Evolutionary conservation across 2,797 vertebrate genomes (phyloP).

Genomic region (Malacoraja senta): DNA sequence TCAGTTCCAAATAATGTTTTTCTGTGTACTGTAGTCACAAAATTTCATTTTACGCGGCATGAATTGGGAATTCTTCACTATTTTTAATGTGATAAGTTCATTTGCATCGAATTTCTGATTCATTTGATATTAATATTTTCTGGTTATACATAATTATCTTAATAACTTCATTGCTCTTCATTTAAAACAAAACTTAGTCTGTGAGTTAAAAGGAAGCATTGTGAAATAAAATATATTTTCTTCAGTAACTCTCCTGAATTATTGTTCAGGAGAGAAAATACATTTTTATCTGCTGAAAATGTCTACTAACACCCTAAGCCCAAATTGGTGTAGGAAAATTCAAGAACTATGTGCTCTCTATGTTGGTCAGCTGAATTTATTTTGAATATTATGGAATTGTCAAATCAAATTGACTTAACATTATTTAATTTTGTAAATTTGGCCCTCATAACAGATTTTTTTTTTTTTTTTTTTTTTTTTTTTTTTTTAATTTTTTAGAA

Average conservation of each 20-base stretch:
- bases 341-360: not conserved
- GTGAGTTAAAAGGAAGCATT: not conserved
- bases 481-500: too few species aligned
- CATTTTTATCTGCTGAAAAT: not conserved
- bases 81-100: not conserved
- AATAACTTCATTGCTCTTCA: not conserved
- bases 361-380: not conserved
- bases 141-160: not conserved
- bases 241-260: not conserved
- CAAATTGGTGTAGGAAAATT: not conserved
- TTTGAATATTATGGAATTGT: not conserved
- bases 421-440: conserved; percentile 1
- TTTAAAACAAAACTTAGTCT: not conserved
- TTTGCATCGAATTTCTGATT: not conserved
- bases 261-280: not conserved
- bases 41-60: too few species aligned
- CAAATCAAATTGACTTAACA: not conserved
- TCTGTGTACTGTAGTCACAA: too few species aligned
- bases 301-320: not conserved
- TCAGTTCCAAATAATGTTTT: too few species aligned
- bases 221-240: not conserved
- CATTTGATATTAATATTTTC: not conserved
- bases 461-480: too few species aligned
- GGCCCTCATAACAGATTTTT: too few species aligned
- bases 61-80: not conserved